Evolutionary conservation across 2,113 vertebrate species (phyloP), one percentile per base, ranked within the genome.

Genomic region (Collichthys lucidus): DNA sequence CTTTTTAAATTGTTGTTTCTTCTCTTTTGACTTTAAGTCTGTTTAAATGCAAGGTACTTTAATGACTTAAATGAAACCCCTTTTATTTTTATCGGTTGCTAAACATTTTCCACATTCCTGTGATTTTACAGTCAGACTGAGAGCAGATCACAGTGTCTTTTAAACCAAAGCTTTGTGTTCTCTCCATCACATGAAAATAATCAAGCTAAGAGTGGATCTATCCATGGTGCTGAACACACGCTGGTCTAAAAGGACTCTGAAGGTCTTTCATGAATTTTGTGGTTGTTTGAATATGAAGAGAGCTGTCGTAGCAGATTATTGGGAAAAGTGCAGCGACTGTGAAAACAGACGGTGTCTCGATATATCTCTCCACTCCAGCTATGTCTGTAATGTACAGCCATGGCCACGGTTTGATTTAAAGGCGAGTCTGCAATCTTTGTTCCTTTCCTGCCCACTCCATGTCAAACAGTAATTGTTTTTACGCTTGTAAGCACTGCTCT

Each of bases 231-330:
- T 68, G 68, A 42, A 44, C 31, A 52, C 65, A 57, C 24, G 8
- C 12, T 44, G 26, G 46, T 71, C 57, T 8, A 64, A 77, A 79
- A 15, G 8, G 70, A 77, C 83, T 76, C 87, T 86, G 73, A 90
- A 81, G 66, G 46, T 74, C 76, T 83, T 79, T 68, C 73, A 67
- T 76, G 52, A 83, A 42, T 78, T 71, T 72, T 67, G 22, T 65
- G 80, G 22, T 79, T 0, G 5, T 89, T 85, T 88, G 67, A 88
- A 88, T 80, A 55, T 84, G 80, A 83, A 75, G 62, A 67, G 71
- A 82, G 73, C 62, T 80, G 61, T 65, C 79, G 64, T 64, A 74
- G 67, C 52, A 83, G 83, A 92, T 92, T 90, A 90, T 61, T 74
- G 79, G 42, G 80, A 24, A 65, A 86, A 72, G 78, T 68, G 70